Evolutionary conservation across 2,888 invertebrate species (phyloP), one percentile per base, ranked within the genome.

Genomic region (Pheosia gnoma): DNA sequence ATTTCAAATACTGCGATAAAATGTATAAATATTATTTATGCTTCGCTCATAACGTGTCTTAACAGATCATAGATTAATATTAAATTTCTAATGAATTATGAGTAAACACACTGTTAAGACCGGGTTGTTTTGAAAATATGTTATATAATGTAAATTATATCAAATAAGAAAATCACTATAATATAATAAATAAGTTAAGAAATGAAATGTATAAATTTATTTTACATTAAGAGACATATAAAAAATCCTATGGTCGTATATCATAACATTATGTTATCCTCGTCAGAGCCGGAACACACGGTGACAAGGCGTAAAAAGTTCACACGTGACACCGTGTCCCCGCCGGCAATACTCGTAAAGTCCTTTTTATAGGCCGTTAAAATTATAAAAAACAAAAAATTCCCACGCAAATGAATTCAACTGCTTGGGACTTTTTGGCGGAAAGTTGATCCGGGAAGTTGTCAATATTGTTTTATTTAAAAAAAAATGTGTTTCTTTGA

Each of bases 251-350:
- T 9, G 13, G 41, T 41, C 56, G 41, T 56, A 41, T 41, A 41
- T 56, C 41, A n/a, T 56, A 13, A 54, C 41, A 25, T 56, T 41
- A 54, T 8, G 38, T 54, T 25, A 25, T 25, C 37, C 38, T 5
- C 41, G 41, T 56, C 41, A 57, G 45, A 45, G 45, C 45, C 57
- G 57, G 57, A 45, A 57, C 57, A 57, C 57, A 45, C 57, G 43
- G 38, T 10, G 45, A 56, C 56, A 41, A n/a, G 57, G 57, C 57
- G 10, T 43, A 45, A 57, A 57, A 57, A 45, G 45, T 36, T 57
- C 36, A 45, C 55, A 55, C 39, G 39, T 55, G 55, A 39, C 55
- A 51, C 37, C 53, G 10, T 39, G 55, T 55, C 39, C 55, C 55
- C 37, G 10, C 38, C 45, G 45, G 57, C 36, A 0, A 57, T 57